Percentiles rank a stretch among this genome's conserved stretches.
Evolutionary conservation across 1,140 invertebrate species (phyloP).

Genomic region (Lasioglossum baleicum): DNA sequence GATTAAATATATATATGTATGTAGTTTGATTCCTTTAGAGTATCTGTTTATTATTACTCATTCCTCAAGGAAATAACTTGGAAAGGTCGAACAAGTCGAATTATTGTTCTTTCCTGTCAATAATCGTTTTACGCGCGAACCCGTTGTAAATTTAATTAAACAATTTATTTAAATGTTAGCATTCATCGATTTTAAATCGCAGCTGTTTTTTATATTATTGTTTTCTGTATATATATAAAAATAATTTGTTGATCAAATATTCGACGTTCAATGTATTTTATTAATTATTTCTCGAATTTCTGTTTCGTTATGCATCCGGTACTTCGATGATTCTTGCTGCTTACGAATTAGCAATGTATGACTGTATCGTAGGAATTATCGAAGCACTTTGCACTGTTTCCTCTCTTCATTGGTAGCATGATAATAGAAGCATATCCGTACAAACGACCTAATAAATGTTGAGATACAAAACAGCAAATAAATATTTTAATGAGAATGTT

Average conservation of each 20-base stretch:
- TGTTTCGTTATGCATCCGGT: not conserved
- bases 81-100: conserved; percentile 18
- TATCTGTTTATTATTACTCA: not conserved
- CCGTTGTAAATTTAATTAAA: conserved; percentile 17
- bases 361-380: conserved; percentile 1
- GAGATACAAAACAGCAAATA: not conserved
- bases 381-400: conserved; percentile 5
- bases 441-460: conserved; percentile 57
- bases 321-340: not conserved
- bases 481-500: conserved; percentile 29
- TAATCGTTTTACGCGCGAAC: not conserved
- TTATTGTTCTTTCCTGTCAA: not conserved
- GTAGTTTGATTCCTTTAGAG: conserved; percentile 12
- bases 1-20: not conserved
- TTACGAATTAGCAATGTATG: not conserved
- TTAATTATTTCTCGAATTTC: not conserved
- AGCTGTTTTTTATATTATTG: conserved; percentile 5
- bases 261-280: not conserved
- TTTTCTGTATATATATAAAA: conserved; percentile 20
- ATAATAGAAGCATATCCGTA: conserved; percentile 58
- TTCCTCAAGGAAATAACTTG: not conserved
- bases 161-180: conserved; percentile 31
- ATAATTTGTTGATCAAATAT: conserved; percentile 30
- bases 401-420: conserved; percentile 42
- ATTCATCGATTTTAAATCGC: conserved; percentile 13